Conservation (phyloP, 1,140 invertebrate species). For the Cyphomyrmex costatus region DNA sequence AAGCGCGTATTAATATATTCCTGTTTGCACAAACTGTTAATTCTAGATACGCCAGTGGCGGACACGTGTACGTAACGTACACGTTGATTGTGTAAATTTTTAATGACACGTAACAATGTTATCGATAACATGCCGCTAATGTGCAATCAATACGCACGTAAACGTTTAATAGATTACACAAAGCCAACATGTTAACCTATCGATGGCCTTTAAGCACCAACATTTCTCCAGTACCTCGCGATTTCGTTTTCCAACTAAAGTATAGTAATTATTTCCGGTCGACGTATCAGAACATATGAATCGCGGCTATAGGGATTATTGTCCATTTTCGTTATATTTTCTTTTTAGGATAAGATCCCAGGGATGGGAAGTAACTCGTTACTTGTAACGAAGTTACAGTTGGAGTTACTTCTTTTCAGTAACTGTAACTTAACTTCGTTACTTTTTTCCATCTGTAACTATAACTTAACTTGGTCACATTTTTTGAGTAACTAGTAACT, state of each 20-base stretch:
- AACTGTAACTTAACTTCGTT: too few relatives aligned
- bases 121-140: slow-evolving; percentile 43
- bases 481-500: too few relatives aligned
- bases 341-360: not conserved
- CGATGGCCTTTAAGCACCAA: slow-evolving; percentile 43
- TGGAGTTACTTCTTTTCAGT: too few relatives aligned
- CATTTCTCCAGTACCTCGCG: slow-evolving; percentile 52
- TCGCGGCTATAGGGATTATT: not conserved
- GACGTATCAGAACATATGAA: not conserved
- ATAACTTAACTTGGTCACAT: too few relatives aligned
- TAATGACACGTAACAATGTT: slow-evolving; percentile 44
- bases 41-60: slow-evolving; percentile 1
- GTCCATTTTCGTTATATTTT: not conserved
- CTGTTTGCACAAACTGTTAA: slow-evolving; percentile 44
- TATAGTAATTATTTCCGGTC: not conserved
- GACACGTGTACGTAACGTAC: not conserved
- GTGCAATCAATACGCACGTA: slow-evolving; percentile 45
- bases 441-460: too few relatives aligned
- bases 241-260: not conserved
- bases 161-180: slow-evolving; percentile 52
- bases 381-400: too few relatives aligned
- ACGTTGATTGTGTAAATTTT: slow-evolving; percentile 41
- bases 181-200: slow-evolving; percentile 61
- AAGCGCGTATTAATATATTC: slow-evolving; percentile 44
- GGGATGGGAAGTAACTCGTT: too few relatives aligned